A percentile compares a stretch with the other conserved stretches of the same genome.
Evolutionary conservation across 2,797 vertebrate species (phyloP).

Genomic region (Lindbergichthys nudifrons): DNA sequence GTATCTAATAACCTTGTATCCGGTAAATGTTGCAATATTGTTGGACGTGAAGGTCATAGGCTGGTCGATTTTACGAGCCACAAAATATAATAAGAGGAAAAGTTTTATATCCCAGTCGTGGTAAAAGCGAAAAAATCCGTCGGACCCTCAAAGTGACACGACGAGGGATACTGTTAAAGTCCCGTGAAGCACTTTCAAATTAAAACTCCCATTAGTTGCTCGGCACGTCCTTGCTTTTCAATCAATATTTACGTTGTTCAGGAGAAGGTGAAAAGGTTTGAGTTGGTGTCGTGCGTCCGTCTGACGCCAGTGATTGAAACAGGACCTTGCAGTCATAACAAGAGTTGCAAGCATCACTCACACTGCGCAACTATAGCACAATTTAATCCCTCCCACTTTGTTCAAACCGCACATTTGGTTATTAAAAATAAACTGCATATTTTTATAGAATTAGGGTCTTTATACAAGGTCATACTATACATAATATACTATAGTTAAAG

Average conservation of each 20-base stretch:
- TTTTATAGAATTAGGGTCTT: neutral
- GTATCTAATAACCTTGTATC: constrained; percentile 9
- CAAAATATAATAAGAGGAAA: constrained; percentile 37
- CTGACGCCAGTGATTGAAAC: constrained; percentile 88
- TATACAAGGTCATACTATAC: neutral
- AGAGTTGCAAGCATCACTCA: constrained; percentile 77
- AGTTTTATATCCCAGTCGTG: constrained; percentile 41
- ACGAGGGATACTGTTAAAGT: constrained; percentile 41
- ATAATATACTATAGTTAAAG: neutral
- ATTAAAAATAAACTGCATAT: neutral
- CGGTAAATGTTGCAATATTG: constrained; percentile 10
- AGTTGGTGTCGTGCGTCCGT: constrained; percentile 75
- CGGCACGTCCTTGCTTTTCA: constrained; percentile 23
- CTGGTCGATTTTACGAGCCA: constrained; percentile 17
- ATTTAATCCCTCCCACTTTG: constrained; percentile 70
- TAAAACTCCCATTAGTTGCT: constrained; percentile 43
- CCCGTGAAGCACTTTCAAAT: constrained; percentile 49
- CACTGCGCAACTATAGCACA: constrained; percentile 62
- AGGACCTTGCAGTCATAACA: constrained; percentile 79
- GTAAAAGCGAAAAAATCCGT: constrained; percentile 58
- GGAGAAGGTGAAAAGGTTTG: constrained; percentile 68
- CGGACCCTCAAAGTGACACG: constrained; percentile 72
- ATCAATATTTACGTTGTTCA: constrained; percentile 61
- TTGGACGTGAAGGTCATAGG: constrained; percentile 50
- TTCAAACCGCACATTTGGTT: constrained; percentile 1